These are phyloP conservation scores for Clupea harengus DNA, from an alignment of 2,113 vertebrate genomes.

Conservation along the genomic window DNA sequence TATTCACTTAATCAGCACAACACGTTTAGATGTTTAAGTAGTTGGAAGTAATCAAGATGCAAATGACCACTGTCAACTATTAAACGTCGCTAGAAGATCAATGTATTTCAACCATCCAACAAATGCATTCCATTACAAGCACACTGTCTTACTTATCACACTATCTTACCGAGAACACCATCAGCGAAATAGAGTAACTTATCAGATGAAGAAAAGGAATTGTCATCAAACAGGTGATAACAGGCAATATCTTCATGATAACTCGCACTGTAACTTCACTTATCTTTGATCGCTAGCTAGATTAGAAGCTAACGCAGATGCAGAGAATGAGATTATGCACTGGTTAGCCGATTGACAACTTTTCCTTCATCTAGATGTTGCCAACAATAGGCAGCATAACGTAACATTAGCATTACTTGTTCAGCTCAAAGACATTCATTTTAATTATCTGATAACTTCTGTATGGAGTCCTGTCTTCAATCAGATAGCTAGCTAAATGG, in stretches of 20 bases:
- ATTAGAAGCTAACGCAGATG: neutral
- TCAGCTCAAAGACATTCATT: neutral
- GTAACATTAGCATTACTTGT: neutral
- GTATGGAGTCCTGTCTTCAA: neutral
- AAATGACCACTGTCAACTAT: neutral
- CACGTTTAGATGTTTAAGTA: neutral
- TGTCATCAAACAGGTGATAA: neutral
- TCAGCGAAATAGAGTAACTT: neutral
- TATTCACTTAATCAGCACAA: neutral
- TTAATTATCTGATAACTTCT: neutral
- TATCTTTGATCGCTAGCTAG: constrained; percentile 8
- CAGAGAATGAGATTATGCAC: constrained; percentile 3
- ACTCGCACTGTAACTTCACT: neutral
- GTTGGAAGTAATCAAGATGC: neutral
- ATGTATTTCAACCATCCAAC: neutral
- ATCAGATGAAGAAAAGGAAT: neutral
- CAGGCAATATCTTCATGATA: constrained; percentile 5
- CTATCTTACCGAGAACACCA: neutral
- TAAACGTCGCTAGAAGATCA: neutral
- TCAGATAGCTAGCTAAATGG: neutral
- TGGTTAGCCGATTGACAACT: neutral
- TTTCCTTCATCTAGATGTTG: neutral
- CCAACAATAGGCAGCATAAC: neutral
- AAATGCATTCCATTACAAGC: neutral
- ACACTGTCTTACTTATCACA: neutral